Percentiles rank a stretch among this genome's conserved stretches.
phyloP scores from a whole-genome alignment of 1,140 invertebrate genomes.

The Achatina immaculata region DNA sequence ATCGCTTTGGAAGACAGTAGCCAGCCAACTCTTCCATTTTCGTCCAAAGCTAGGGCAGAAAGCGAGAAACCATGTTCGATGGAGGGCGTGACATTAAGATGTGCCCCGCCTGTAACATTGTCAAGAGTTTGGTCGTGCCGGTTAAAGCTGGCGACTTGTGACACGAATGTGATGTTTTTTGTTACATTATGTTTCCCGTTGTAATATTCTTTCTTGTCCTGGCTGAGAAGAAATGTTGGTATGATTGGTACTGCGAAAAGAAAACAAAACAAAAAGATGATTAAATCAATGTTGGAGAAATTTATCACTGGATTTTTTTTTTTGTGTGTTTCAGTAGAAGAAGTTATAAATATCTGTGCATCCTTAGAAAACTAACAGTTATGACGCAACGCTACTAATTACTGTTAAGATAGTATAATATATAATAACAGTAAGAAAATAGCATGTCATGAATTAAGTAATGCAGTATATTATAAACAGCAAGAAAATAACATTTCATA shows the following conservation, averaged over 20 bases:
- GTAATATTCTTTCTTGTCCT: constrained; percentile 44
- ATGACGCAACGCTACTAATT: too few relatives aligned
- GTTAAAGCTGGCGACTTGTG: not conserved
- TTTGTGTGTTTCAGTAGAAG: not conserved
- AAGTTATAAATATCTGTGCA: too few relatives aligned
- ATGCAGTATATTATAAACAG: too few relatives aligned
- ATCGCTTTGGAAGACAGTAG: constrained; percentile 97
- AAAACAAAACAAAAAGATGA: not conserved
- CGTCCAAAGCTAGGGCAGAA: constrained; percentile 61
- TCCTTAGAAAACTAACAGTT: too few relatives aligned
- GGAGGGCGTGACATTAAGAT: not conserved
- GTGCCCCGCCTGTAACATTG: not conserved
- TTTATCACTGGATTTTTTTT: not conserved
- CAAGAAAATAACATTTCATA: too few relatives aligned
- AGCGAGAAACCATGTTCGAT: constrained; percentile 56
- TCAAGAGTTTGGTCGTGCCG: constrained; percentile 7
- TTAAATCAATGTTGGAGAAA: not conserved
- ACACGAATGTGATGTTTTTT: not conserved
- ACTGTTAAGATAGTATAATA: too few relatives aligned
- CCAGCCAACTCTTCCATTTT: constrained; percentile 76
- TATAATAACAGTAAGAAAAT: too few relatives aligned
- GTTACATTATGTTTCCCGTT: constrained; percentile 18
- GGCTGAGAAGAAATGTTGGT: constrained; percentile 80
- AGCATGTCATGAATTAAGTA: too few relatives aligned
- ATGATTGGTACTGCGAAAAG: constrained; percentile 14